Base-by-base conservation (phyloP, 2,113 vertebrate species). In the Octodon degus region DNA sequence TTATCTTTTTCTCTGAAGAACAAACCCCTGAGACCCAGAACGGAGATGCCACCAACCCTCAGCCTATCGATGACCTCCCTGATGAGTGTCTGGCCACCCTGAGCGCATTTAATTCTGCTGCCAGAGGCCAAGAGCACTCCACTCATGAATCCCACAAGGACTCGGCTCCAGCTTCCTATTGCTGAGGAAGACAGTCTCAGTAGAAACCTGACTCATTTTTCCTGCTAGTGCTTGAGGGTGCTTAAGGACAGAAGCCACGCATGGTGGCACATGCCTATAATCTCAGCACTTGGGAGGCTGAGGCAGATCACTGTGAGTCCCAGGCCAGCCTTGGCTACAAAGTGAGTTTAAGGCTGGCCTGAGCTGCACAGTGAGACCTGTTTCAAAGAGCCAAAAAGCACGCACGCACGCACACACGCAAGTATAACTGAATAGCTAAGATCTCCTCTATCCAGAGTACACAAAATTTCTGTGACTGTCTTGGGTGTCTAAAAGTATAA, bases 161-260 rank as follows among this genome's bases (percentile, higher is more conserved):
- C 25, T 9, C 8, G 22, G 2, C 30, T 53, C n/a, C 20, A 2
- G 2, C 1, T 16, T 34, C 34, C 37, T 4, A 22, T 1, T 1
- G 32, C 12, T 1, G 8, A 5, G 65, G n/a, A 47, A 17, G 32
- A 30, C 0, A 13, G 67, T 22, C 47, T 70, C 2, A 0, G 5
- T 2, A 13, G 1, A 67, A 47, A 2, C 24, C 0, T 16, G 25
- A 43, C 5, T 40, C 3, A 4, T 25, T 65, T 20, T 86, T 17
- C 37, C 20, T 2, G 25, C 24, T 12, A 12, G 5, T 5, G 24
- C 10, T 4, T 47, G 65, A 25, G 40, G 30, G 58, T 19, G 24
- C 13, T 43, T 16, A 4, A 40, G 47, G 50, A 19, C 72, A 63
- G 7, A 25, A 9, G 62, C 62, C 22, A 25, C 9, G 24, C 2